Percentiles rank a stretch among this genome's conserved stretches.
Evolutionary conservation across 2,888 invertebrate species (phyloP).

Genomic region (Leptura quadrifasciata): DNA sequence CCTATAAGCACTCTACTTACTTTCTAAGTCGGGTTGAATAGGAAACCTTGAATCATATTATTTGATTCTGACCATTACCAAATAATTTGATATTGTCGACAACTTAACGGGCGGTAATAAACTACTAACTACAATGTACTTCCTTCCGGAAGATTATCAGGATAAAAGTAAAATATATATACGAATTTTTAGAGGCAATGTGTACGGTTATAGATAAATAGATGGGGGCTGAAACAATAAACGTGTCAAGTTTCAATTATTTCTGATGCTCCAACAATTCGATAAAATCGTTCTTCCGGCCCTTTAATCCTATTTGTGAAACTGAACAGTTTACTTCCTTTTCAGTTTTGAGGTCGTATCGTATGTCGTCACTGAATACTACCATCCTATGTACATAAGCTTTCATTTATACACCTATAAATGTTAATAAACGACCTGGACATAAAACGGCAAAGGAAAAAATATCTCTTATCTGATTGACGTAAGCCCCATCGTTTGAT

Average conservation of each 20-base stretch:
- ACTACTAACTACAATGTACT: neutral
- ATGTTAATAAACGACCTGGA: too few relatives aligned
- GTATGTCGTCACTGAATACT: neutral
- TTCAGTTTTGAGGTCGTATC: conserved; percentile 18
- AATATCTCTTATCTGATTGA: too few relatives aligned
- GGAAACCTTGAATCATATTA: too few relatives aligned
- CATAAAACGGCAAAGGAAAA: too few relatives aligned
- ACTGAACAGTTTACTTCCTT: conserved; percentile 32
- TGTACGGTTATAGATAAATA: neutral
- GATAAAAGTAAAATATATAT: neutral
- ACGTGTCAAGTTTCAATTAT: conserved; percentile 30
- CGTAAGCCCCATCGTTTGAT: too few relatives aligned
- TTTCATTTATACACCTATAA: neutral
- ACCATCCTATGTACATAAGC: neutral
- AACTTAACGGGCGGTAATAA: neutral
- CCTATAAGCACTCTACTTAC: too few relatives aligned
- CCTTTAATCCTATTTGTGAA: conserved; percentile 18
- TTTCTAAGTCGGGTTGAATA: too few relatives aligned
- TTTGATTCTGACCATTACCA: too few relatives aligned
- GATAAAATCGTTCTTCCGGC: conserved; percentile 33
- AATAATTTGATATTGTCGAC: too few relatives aligned
- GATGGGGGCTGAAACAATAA: conserved; percentile 17
- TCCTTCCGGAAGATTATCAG: neutral
- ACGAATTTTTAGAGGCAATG: neutral
- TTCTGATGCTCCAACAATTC: conserved; percentile 15